These are phyloP conservation scores for Phyllotreta cruciferae DNA, from an alignment of 2,888 invertebrate species.

Conservation along the genomic window DNA sequence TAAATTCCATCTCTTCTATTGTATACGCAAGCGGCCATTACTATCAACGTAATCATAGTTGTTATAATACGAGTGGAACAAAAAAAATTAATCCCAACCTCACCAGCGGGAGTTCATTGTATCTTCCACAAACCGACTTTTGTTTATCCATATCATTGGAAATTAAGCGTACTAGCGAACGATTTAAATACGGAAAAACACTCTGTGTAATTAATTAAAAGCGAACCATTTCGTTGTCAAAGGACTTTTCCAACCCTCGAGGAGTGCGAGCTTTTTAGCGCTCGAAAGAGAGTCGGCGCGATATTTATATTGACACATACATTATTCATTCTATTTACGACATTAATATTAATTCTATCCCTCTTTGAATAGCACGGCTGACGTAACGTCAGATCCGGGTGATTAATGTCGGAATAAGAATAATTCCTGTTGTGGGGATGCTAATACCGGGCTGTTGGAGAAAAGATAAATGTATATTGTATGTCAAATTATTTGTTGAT, in stretches of 20 bases:
- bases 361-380: slow-evolving; percentile 36
- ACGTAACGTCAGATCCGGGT: slow-evolving; percentile 34
- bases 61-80: slow-evolving; percentile 43
- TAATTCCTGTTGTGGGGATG: slow-evolving; percentile 17
- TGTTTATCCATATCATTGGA: slow-evolving; percentile 38
- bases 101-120: slow-evolving; percentile 48
- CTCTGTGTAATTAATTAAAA: slow-evolving; percentile 9
- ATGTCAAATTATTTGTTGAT: no score
- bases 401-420: slow-evolving; percentile 34
- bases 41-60: slow-evolving; percentile 56
- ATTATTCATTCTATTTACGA: slow-evolving; percentile 45
- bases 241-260: slow-evolving; percentile 12
- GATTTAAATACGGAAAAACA: not conserved
- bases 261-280: not conserved
- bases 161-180: slow-evolving; percentile 27
- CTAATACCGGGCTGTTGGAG: slow-evolving; percentile 7
- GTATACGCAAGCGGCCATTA: slow-evolving; percentile 57
- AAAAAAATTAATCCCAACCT: slow-evolving; percentile 44
- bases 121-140: slow-evolving; percentile 45
- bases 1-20: slow-evolving; percentile 60
- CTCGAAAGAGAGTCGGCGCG: slow-evolving; percentile 13
- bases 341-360: slow-evolving; percentile 41
- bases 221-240: slow-evolving; percentile 5
- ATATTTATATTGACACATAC: slow-evolving; percentile 44
- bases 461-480: slow-evolving; percentile 1